phyloP scores from a whole-genome alignment of 2,797 vertebrate genomes.

The Buceros bicornis region DNA sequence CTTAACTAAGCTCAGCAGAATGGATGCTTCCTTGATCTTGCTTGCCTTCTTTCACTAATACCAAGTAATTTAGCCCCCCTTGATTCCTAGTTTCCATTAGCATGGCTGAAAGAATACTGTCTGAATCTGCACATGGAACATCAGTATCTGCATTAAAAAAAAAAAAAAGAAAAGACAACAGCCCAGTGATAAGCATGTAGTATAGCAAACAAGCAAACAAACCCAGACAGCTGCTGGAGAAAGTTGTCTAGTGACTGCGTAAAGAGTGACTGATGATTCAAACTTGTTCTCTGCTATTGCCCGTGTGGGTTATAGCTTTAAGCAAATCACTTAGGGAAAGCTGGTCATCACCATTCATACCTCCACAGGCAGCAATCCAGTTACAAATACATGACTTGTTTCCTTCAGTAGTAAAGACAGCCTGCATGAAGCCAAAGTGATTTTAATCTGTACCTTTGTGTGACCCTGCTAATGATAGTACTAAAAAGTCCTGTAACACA shows the following conservation, averaged over 20 bases:
- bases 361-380: not conserved
- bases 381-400: not conserved
- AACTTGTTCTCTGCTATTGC: not conserved
- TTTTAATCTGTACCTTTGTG: not conserved
- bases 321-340: not conserved
- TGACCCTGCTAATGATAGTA: not conserved
- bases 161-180: not conserved
- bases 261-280: not conserved
- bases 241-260: not conserved
- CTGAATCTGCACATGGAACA: slow-evolving; percentile 48
- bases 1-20: slow-evolving; percentile 37
- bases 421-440: not conserved
- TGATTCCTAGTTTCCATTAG: slow-evolving; percentile 75
- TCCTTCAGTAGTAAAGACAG: not conserved
- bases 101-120: slow-evolving; percentile 43
- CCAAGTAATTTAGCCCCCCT: slow-evolving; percentile 83
- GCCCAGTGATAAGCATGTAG: not conserved
- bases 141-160: slow-evolving; percentile 58
- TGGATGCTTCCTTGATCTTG: slow-evolving; percentile 9
- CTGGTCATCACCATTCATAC: not conserved
- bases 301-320: not conserved
- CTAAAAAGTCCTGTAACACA: not conserved
- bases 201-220: not conserved
- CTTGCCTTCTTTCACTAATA: slow-evolving; percentile 69
- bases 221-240: not conserved